Conservation (phyloP, 2,888 invertebrate species). For the Mythimna loreyi region DNA sequence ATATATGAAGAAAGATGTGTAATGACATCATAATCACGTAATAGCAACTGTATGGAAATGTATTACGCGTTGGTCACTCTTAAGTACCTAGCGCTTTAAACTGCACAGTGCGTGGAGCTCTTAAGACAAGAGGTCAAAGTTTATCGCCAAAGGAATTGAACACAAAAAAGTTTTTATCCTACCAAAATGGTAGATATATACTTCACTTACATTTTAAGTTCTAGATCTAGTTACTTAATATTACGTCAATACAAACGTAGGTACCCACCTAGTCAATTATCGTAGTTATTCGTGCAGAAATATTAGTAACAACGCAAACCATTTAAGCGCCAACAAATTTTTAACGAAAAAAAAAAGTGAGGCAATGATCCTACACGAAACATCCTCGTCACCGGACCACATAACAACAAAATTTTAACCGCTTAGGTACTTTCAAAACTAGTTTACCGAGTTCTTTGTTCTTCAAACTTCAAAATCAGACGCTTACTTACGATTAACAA, state of each 20-base stretch:
- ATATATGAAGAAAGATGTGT: too few species aligned
- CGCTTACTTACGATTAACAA: constrained; percentile 35
- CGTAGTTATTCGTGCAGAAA: not conserved
- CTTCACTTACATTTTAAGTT: too few species aligned
- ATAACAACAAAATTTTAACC: constrained; percentile 71
- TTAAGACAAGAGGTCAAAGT: constrained; percentile 2
- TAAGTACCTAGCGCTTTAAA: not conserved
- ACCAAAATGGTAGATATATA: too few species aligned
- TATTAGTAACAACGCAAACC: not conserved
- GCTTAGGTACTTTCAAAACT: constrained; percentile 78
- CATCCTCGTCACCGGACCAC: constrained; percentile 71
- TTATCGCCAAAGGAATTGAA: constrained; percentile 13
- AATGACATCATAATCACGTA: too few species aligned
- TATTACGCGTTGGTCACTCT: too few species aligned
- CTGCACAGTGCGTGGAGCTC: not conserved
- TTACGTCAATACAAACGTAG: too few species aligned
- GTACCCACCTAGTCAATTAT: not conserved
- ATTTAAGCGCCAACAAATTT: constrained; percentile 22
- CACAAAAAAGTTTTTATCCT: too few species aligned
- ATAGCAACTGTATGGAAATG: too few species aligned
- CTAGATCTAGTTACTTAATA: not conserved
- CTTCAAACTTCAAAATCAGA: constrained; percentile 62
- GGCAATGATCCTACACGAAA: constrained; percentile 70
- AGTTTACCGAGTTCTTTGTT: constrained; percentile 80
- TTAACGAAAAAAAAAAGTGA: constrained; percentile 62